Evolutionary conservation across 2,797 vertebrate species (phyloP).

Genomic region (Neoniphon sammara): DNA sequence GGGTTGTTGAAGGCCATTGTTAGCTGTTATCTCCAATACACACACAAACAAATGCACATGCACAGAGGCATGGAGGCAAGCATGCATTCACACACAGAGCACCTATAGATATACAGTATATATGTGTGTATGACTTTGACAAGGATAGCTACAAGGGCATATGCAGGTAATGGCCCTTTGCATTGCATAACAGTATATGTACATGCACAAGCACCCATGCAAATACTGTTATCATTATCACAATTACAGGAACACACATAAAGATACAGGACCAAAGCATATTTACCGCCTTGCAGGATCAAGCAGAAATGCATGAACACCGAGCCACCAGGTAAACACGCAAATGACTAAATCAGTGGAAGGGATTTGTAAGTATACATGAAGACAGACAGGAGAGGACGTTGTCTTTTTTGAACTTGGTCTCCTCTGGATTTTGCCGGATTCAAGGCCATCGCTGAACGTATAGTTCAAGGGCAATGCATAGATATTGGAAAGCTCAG

Average conservation of each 20-base stretch:
- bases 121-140: neutral
- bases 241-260: slow-evolving; percentile 1
- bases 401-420: neutral
- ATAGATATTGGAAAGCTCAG: no score
- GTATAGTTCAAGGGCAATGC: no score
- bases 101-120: neutral
- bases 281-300: neutral
- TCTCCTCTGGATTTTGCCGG: no score
- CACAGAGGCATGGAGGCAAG: neutral
- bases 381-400: neutral
- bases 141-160: slow-evolving; percentile 2
- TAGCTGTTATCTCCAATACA: slow-evolving; percentile 11
- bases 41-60: neutral
- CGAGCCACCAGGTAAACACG: neutral
- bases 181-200: neutral
- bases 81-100: neutral
- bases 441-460: no score
- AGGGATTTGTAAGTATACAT: neutral
- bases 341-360: neutral
- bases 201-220: neutral
- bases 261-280: slow-evolving; percentile 29
- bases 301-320: slow-evolving; percentile 2
- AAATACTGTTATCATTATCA: slow-evolving; percentile 34
- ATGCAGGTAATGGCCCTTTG: no score
- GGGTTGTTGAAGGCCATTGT: slow-evolving; percentile 9